Evolutionary conservation across 2,888 invertebrate genomes (phyloP), one percentile per base, ranked within the genome.

Genomic region (Lepidonotus clava): DNA sequence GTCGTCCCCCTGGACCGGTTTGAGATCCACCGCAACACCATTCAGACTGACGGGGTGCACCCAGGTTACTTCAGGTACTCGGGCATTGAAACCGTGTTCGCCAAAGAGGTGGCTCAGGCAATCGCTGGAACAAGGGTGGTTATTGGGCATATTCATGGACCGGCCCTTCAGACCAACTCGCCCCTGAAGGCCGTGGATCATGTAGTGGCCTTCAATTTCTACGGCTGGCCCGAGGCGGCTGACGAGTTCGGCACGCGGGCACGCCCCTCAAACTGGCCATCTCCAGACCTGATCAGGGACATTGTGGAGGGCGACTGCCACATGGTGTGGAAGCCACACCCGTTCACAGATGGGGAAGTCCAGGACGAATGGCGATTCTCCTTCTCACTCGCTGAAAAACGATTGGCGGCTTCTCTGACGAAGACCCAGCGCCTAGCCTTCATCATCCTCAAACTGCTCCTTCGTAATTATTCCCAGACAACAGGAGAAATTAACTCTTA

Each of bases 401-500:
- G 38, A 14, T 32, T 80, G 41, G 80, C 80, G n/a, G 46, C 28
- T 14, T 41, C 40, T 14, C 51, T 80, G 80, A 80, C 80, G 0
- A 51, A 40, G 18, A 6, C 80, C 18, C 80, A 41, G 18, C 28
- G 46, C 28, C 36, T 46, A 8, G 80, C 36, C 28, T 80, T 28
- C 28, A 32, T 80, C 28, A 21, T 21, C 38, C 46, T 80, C 8
- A 80, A 80, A 28, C 32, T 46, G 24, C 28, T 80, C 2, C 46
- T 34, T 32, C 41, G 32, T 0, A n/a, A 80, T n/a, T 28, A n/a
- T n/a, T 51, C 46, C 80, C n/a, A 80, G 41, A 24, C 21, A 1
- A 41, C n/a, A 34, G 32, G 46, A 21, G 80, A 51, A 21, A 38
- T 80, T 1, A 32, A 6, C 24, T 46, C 80, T 5, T 80, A 80